Evolutionary conservation across 37 sponge, comb jelly and placozoan genomes (phyloP).

Genomic region (Bolinopsis microptera): DNA sequence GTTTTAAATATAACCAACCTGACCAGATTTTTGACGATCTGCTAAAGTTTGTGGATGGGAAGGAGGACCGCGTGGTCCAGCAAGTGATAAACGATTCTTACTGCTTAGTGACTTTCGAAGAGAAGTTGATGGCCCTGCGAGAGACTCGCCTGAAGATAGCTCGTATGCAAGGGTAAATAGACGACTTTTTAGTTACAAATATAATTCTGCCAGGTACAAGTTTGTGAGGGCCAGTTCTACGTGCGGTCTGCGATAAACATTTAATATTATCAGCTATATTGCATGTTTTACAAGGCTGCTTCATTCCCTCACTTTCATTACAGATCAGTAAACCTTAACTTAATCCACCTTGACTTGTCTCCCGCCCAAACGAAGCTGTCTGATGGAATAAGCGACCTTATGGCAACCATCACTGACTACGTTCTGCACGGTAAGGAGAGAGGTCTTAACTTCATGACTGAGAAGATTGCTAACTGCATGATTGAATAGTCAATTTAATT

Average conservation of each 20-base stretch:
- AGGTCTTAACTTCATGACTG: no score
- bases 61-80: constrained; percentile 40
- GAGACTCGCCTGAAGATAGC: background rate
- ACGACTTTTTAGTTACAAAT: no score
- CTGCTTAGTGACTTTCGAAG: background rate
- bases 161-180: constrained; percentile 2
- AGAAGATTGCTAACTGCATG: no score
- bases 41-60: constrained; percentile 18
- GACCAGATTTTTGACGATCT: constrained; percentile 13
- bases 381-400: background rate
- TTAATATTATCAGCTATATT: no score
- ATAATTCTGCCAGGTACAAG: no score
- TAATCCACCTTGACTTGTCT: background rate
- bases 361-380: constrained; percentile 25
- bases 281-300: no score
- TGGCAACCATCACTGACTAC: background rate
- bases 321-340: constrained; percentile 19
- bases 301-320: no score
- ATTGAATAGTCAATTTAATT: no score
- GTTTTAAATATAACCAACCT: no score
- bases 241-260: no score
- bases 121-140: constrained; percentile 6
- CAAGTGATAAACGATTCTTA: background rate
- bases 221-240: no score
- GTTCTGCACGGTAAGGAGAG: constrained; percentile 17